Evolutionary conservation across 2,113 vertebrate species (phyloP).

Genomic region (Onychostruthus taczanowskii): DNA sequence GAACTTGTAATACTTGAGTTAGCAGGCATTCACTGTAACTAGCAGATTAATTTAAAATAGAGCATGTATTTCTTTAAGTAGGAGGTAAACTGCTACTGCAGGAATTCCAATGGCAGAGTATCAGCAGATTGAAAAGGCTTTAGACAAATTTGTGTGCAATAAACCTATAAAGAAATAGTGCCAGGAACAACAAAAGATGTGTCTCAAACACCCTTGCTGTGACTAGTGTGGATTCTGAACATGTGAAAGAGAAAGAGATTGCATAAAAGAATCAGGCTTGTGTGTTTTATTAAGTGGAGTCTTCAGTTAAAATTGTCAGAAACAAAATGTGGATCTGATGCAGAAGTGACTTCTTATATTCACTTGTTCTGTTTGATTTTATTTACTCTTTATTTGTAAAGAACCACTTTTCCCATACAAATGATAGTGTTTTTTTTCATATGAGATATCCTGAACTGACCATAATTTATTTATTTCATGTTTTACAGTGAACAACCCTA

Average conservation of each 20-base stretch:
- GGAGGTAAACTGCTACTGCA: background rate
- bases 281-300: background rate
- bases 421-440: background rate
- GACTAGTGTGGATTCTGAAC: background rate
- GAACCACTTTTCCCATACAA: background rate
- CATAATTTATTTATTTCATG: background rate
- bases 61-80: background rate
- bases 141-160: background rate
- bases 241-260: background rate
- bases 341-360: background rate
- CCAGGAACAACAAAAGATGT: background rate
- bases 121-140: background rate
- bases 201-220: background rate
- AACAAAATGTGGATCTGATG: background rate
- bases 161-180: background rate
- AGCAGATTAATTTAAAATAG: background rate
- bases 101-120: background rate
- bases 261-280: background rate
- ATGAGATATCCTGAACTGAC: background rate
- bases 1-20: background rate
- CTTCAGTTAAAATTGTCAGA: background rate
- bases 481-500: slow-evolving; percentile 92
- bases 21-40: background rate
- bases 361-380: background rate
- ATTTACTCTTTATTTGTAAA: background rate